phyloP scores from a whole-genome alignment of 1,140 invertebrate species.

The Lineus longissimus region DNA sequence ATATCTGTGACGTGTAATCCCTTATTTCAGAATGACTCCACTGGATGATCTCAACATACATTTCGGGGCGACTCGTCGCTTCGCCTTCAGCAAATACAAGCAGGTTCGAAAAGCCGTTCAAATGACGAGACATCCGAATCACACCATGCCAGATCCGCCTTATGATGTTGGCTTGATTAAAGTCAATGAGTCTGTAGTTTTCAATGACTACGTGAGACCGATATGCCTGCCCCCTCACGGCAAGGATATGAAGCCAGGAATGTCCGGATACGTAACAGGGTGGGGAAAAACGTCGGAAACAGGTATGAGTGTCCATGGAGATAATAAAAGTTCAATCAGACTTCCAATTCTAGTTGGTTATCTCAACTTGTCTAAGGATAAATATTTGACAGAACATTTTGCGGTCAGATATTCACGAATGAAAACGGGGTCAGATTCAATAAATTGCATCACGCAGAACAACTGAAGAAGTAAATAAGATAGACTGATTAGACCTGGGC shows the following conservation, averaged over 20 bases:
- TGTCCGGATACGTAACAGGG: background rate
- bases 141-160: background rate
- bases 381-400: too few relatives aligned
- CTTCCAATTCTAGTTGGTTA: too few relatives aligned
- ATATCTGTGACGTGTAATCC: background rate
- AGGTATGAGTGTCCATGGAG: background rate
- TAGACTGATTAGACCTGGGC: too few relatives aligned
- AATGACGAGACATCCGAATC: background rate
- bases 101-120: background rate
- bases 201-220: constrained; percentile 80
- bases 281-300: constrained; percentile 5
- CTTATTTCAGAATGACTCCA: background rate
- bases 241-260: background rate
- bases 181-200: constrained; percentile 80
- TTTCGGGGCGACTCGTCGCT: background rate
- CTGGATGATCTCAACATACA: background rate
- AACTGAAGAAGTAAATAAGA: background rate
- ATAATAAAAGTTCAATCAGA: too few relatives aligned
- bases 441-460: background rate
- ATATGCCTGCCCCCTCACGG: constrained; percentile 72
- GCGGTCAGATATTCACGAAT: too few relatives aligned
- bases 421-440: background rate
- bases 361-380: too few relatives aligned
- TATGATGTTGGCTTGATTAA: constrained; percentile 84
- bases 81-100: background rate